Evolutionary conservation across 2,113 vertebrate genomes (phyloP), one percentile per base, ranked within the genome.

Genomic region (Pluvianellus socialis): DNA sequence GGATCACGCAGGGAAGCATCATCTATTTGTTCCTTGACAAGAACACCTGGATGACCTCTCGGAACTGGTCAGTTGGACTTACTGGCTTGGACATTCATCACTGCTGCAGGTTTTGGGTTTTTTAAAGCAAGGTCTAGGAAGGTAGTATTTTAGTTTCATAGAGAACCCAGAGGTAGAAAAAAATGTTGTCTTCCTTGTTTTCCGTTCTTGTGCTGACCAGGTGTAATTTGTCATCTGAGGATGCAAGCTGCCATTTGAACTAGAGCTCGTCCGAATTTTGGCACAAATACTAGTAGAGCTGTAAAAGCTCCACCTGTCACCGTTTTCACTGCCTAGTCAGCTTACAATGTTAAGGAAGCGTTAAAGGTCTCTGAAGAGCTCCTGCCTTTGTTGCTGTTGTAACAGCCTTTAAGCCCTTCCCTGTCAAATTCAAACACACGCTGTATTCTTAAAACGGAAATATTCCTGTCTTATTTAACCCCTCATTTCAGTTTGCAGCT

Each of bases 21-120:
- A 96, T 96, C 93, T 88, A 63, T 96, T 94, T 95, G 53, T 66
- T 72, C 62, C 63, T 76, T 86, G 95, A 94, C 95, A 95, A 91
- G 94, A 96, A 88, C 94, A 95, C 91, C 94, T 97, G 96, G 87
- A 88, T 55, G 85, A 96, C 94, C 89, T 63, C 77, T 83, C 85
- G 83, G 91, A 91, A 92, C 67, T 45, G 96, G 95, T 91, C 96
- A 97, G 86, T 14, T 73, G 71, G 81, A 67, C 89, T 77, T 35
- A 26, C 42, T 49, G 70, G 58, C 77, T 68, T 89, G 58, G 33
- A 79, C 68, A 94, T 96, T 75, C 88, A 94, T 96, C 95, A 96
- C 49, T 68, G 73, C 18, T 73, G 35, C 52, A 79, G 20, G 1
- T 38, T 74, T 6, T 26, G 24, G 13, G 16, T 68, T 45, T 45